Evolutionary conservation across 2,113 vertebrate genomes (phyloP).

Genomic region (Terrapene triunguis): DNA sequence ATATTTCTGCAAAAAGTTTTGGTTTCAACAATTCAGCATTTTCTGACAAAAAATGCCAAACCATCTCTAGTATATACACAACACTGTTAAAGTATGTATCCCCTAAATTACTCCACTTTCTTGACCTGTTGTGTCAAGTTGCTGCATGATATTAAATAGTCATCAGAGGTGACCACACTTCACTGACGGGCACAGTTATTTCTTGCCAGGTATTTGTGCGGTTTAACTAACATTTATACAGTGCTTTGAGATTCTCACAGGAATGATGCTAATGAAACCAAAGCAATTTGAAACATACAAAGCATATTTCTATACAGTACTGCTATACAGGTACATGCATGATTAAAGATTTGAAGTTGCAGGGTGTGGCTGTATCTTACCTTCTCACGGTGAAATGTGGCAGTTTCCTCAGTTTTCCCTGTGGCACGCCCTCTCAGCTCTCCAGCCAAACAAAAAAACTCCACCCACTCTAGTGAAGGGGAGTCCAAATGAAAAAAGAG

Average conservation of each 20-base stretch:
- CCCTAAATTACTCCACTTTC: conserved; percentile 64
- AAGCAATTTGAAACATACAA: conserved; percentile 1
- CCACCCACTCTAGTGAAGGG: conserved; percentile 14
- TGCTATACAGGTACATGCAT: conserved; percentile 61
- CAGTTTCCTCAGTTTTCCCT: conserved; percentile 54
- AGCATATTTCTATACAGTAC: background rate
- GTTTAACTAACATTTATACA: conserved; percentile 69
- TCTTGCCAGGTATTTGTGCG: conserved; percentile 56
- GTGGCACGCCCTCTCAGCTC: conserved; percentile 51
- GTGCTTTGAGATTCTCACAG: conserved; percentile 69
- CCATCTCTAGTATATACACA: background rate
- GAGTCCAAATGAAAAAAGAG: conserved; percentile 28
- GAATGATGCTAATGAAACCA: conserved; percentile 59
- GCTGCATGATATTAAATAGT: conserved; percentile 56
- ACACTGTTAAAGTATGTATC: background rate
- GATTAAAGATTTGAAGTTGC: conserved; percentile 66
- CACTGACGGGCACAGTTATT: conserved; percentile 67
- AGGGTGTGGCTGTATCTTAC: conserved; percentile 59
- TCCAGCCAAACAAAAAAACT: conserved; percentile 58
- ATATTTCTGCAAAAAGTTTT: background rate
- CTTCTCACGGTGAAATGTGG: conserved; percentile 44
- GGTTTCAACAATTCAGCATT: background rate
- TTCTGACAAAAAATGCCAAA: background rate
- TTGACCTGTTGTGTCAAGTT: conserved; percentile 51
- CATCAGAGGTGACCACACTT: conserved; percentile 40